Percentiles rank a stretch among this genome's conserved stretches.
phyloP scores from a whole-genome alignment of 2,797 vertebrate species.

The Ptychobarbus kaznakovi region DNA sequence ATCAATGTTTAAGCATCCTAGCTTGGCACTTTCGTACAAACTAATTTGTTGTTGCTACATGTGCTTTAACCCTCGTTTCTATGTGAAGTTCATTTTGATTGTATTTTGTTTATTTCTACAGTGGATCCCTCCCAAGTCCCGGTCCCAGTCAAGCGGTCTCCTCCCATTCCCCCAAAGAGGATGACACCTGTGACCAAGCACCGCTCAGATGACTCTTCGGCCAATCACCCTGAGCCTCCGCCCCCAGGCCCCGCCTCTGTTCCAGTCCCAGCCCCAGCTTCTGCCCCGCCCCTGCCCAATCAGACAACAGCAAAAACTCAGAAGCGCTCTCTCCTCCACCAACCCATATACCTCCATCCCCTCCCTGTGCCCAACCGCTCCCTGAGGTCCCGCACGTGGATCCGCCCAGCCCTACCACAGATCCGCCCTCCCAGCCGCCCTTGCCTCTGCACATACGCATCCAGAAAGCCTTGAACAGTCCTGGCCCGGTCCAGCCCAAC shows the following conservation, averaged over 20 bases:
- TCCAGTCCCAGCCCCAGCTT: constrained; percentile 1
- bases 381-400: constrained; percentile 57
- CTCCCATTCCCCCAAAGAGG: constrained; percentile 89
- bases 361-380: constrained; percentile 9
- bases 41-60: background rate
- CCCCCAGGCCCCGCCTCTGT: constrained; percentile 49
- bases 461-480: constrained; percentile 88
- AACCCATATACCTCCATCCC: constrained; percentile 53
- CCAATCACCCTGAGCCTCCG: constrained; percentile 40
- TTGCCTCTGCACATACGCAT: constrained; percentile 92
- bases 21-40: background rate
- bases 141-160: constrained; percentile 82
- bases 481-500: constrained; percentile 75
- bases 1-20: background rate
- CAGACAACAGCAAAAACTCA: constrained; percentile 55
- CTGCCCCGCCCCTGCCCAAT: constrained; percentile 28
- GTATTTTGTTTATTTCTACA: constrained; percentile 61
- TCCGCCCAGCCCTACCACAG: constrained; percentile 73
- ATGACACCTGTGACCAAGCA: constrained; percentile 76
- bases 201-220: constrained; percentile 70
- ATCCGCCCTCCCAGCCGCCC: constrained; percentile 73
- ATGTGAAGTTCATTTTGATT: background rate
- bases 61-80: background rate
- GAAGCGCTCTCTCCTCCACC: constrained; percentile 56
- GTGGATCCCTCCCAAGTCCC: constrained; percentile 82